These are phyloP conservation scores for Asarcornis scutulata DNA, from an alignment of 2,113 vertebrate genomes.

Conservation along the genomic window DNA sequence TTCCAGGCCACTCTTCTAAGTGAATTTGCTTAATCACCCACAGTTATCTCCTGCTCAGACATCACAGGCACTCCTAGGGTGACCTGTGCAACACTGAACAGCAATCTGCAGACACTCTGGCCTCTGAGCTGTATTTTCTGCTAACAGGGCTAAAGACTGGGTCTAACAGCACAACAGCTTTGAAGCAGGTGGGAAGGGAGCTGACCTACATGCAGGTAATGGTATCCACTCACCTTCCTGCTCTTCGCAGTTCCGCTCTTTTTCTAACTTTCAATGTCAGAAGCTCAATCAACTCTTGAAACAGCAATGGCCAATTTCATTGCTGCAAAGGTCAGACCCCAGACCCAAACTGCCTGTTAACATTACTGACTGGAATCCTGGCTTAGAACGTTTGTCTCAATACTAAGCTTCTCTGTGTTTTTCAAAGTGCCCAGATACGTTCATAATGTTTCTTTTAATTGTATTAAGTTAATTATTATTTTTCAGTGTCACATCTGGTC, in stretches of 20 bases:
- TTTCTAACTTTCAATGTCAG: not conserved
- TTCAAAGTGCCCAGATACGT: not conserved
- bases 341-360: not conserved
- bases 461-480: not conserved
- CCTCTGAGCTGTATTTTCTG: not conserved
- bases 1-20: not conserved
- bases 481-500: not conserved
- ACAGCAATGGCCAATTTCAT: not conserved
- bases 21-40: not conserved
- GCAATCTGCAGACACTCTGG: not conserved
- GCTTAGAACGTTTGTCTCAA: not conserved
- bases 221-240: not conserved
- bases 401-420: not conserved
- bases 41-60: not conserved
- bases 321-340: not conserved
- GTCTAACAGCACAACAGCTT: not conserved
- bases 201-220: not conserved
- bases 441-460: not conserved
- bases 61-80: not conserved
- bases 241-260: not conserved
- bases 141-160: not conserved
- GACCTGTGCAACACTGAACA: not conserved
- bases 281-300: not conserved
- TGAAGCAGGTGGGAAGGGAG: not conserved
- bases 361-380: not conserved